Evolutionary conservation across 2,797 vertebrate species (phyloP), one percentile per base, ranked within the genome.

Genomic region (Lateolabrax maculatus): DNA sequence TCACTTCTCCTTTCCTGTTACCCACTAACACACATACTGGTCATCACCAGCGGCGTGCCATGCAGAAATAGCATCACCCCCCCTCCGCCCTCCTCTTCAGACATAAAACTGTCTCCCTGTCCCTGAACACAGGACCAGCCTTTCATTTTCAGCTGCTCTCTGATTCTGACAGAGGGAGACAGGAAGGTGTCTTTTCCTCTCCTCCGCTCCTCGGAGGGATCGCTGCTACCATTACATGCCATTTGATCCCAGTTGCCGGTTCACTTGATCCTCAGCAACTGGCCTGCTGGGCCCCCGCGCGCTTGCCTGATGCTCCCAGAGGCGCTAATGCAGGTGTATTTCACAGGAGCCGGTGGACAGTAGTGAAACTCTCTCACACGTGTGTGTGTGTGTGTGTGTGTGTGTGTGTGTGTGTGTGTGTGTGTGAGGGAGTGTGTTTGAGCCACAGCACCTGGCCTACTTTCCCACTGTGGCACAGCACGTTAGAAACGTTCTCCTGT

Each of bases 241-340:
- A 91, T 89, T 89, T 73, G 90, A 94, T 87, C 87, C 87, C 75
- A 58, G 49, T 48, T 39, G 64, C 72, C 72, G 68, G 81, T 87
- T 89, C 76, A 87, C 64, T 85, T 80, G 85, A 91, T 90, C 91
- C 70, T 55, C 36, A 0, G 27, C 46, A 66, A 66, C 57, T 36
- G 71, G 71, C 69, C 78, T 36, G 64, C 60, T 13, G 46, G 57
- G 61, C 44, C 57, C 31, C 55, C 23, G 36, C 37, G 3, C 0
- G 27, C 62, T 66, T 21, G 73, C 8, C 48, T 25, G 53, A 43
- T 73, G 23, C 77, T 71, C 64, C 81, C 77, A 36, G 77, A 92
- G 92, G 90, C 89, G 92, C 84, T 93, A 93, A 90, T 93, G 88
- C 87, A 90, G 90, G 88, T 92, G 84, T 90, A 91, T 90, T 91